phyloP scores from a whole-genome alignment of 2,888 invertebrate genomes.

The Phyllotreta striolata region DNA sequence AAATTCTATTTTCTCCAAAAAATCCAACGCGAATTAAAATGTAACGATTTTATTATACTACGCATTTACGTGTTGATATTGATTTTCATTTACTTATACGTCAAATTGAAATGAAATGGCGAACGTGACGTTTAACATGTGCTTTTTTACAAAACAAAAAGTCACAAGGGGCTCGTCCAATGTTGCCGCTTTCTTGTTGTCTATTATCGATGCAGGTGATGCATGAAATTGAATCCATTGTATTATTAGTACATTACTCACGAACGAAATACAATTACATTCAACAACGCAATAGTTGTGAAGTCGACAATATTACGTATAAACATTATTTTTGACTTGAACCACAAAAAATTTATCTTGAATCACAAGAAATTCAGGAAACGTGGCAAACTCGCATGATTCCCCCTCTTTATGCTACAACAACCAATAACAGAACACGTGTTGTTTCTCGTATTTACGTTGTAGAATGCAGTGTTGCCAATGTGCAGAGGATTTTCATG shows the following conservation, averaged over 20 bases:
- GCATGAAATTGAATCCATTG: conserved; percentile 9
- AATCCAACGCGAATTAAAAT: too few species aligned
- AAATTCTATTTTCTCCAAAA: too few species aligned
- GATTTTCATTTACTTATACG: conserved; percentile 9
- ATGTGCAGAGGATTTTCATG: too few species aligned
- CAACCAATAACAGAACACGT: conserved; percentile 47
- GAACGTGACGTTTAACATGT: conserved; percentile 26
- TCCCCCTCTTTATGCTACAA: conserved; percentile 40
- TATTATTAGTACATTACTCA: conserved; percentile 5
- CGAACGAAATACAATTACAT: too few species aligned
- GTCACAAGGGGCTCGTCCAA: conserved; percentile 25
- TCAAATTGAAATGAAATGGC: neutral
- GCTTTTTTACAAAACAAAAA: conserved; percentile 21
- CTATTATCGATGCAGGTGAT: conserved; percentile 19
- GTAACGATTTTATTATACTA: conserved; percentile 4
- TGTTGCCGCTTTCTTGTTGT: neutral
- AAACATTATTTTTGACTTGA: neutral
- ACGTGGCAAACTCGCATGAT: conserved; percentile 3
- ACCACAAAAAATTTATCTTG: neutral
- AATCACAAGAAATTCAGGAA: neutral
- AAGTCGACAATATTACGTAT: too few species aligned
- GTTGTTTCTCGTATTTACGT: conserved; percentile 20
- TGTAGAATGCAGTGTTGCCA: too few species aligned
- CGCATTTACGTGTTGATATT: conserved; percentile 9
- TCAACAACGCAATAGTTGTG: too few species aligned